Evolutionary conservation across 37 sponge, comb jelly and placozoan genomes (phyloP).

Genomic region (Hormiphora californensis): DNA sequence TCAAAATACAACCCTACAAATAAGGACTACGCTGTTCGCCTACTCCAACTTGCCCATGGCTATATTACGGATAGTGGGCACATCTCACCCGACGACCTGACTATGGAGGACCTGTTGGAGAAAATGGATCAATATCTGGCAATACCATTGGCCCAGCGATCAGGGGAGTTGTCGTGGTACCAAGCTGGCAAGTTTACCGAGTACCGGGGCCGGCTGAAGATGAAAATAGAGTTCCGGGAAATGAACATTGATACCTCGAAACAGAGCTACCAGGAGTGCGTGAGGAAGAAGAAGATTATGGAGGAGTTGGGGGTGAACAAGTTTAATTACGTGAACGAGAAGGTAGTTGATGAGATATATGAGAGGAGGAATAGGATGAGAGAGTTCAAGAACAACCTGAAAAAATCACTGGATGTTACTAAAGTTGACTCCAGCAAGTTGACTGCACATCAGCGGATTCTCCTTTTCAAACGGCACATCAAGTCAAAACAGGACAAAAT

Average conservation of each 20-base stretch:
- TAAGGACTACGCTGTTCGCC: too few species aligned
- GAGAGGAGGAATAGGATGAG: background rate
- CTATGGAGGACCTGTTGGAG: too few species aligned
- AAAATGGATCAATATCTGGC: too few species aligned
- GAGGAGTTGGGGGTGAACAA: background rate
- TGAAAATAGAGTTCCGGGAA: background rate
- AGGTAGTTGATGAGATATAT: slow-evolving; percentile 17
- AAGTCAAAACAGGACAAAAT: background rate
- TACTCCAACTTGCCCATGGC: too few species aligned
- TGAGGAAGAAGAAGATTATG: slow-evolving; percentile 5
- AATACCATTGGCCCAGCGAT: too few species aligned
- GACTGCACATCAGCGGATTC: background rate
- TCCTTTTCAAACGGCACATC: slow-evolving; percentile 18
- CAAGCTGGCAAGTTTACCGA: slow-evolving; percentile 7
- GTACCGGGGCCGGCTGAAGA: background rate
- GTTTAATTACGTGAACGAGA: slow-evolving; percentile 13
- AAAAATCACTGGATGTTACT: background rate
- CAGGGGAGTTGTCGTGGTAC: too few species aligned
- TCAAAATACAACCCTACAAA: too few species aligned
- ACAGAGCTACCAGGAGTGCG: slow-evolving; percentile 25
- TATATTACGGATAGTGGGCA: too few species aligned
- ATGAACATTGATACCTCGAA: background rate
- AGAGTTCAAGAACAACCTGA: slow-evolving; percentile 19
- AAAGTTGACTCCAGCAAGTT: slow-evolving; percentile 14
- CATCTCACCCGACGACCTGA: too few species aligned